A percentile compares a stretch with the other conserved stretches of the same genome.
phyloP scores from a whole-genome alignment of 1,140 invertebrate species.

The Aricia agestis region DNA sequence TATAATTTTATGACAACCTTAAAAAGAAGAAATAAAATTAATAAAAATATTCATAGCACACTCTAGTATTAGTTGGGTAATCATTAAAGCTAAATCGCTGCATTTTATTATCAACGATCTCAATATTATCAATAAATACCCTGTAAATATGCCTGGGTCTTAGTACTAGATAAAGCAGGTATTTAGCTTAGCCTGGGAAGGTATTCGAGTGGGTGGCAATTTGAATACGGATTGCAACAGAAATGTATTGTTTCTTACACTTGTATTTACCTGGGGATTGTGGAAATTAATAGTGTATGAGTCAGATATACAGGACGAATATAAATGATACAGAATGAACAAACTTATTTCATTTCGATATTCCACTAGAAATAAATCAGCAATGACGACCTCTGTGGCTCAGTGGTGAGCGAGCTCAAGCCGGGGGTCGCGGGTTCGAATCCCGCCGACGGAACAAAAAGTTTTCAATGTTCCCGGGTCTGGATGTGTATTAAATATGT shows the following conservation, averaged over 20 bases:
- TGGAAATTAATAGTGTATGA: not conserved
- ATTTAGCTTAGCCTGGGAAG: not conserved
- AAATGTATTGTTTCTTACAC: not conserved
- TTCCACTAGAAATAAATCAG: no score
- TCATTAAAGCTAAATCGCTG: not conserved
- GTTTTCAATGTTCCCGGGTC: no score
- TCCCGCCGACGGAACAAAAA: no score
- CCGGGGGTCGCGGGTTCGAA: no score
- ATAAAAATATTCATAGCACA: not conserved
- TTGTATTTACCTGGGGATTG: not conserved
- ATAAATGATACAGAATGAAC: no score
- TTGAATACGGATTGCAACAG: not conserved
- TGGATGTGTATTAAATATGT: no score
- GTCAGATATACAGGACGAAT: no score
- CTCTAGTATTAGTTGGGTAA: not conserved
- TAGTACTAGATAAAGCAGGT: not conserved
- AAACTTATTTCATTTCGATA: no score
- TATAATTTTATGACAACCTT: no score
- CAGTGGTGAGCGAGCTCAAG: no score
- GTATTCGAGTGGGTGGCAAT: not conserved
- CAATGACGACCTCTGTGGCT: no score
- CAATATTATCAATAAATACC: not conserved
- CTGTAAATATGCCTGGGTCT: not conserved
- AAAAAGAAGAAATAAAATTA: no score
- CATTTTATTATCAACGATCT: not conserved